Percentiles rank a stretch among this genome's conserved stretches.
Conservation (phyloP, 35 echinoderm and acorn worm species). For the Heliocidaris tuberculata region DNA sequence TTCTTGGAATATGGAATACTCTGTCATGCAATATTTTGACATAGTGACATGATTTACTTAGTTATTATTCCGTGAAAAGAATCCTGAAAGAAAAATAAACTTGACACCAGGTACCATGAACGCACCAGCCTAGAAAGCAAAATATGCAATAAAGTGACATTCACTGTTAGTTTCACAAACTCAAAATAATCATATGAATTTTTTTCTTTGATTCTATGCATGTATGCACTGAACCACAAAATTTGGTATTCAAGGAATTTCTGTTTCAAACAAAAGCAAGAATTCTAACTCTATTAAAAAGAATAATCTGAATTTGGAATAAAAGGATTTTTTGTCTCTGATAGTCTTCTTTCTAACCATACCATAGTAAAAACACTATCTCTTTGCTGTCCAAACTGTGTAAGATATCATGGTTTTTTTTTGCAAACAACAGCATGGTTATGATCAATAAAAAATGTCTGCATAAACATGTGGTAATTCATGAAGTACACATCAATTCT, state of each 20-base stretch:
- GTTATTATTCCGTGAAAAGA: not conserved
- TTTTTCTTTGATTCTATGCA: not conserved
- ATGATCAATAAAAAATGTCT: not conserved
- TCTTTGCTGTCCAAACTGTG: not conserved
- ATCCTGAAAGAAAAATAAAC: not conserved
- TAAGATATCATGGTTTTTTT: not conserved
- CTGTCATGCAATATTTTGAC: not conserved
- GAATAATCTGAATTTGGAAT: not conserved
- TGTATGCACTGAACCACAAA: not conserved
- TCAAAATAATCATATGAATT: not conserved
- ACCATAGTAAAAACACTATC: not conserved
- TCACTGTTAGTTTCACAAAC: not conserved
- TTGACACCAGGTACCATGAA: not conserved
- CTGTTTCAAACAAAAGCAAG: not conserved
- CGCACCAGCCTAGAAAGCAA: not conserved
- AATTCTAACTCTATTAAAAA: not conserved
- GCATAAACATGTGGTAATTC: not conserved
- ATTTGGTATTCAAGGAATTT: not conserved
- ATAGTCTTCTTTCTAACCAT: not conserved
- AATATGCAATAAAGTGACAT: not conserved
- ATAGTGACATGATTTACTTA: not conserved
- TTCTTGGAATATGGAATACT: not conserved
- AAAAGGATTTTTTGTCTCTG: not conserved
- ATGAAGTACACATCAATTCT: too few species aligned
- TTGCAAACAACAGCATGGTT: not conserved